Evolutionary conservation across 2,797 vertebrate species (phyloP), one percentile per base, ranked within the genome.

Genomic region (Cyprinella venusta): DNA sequence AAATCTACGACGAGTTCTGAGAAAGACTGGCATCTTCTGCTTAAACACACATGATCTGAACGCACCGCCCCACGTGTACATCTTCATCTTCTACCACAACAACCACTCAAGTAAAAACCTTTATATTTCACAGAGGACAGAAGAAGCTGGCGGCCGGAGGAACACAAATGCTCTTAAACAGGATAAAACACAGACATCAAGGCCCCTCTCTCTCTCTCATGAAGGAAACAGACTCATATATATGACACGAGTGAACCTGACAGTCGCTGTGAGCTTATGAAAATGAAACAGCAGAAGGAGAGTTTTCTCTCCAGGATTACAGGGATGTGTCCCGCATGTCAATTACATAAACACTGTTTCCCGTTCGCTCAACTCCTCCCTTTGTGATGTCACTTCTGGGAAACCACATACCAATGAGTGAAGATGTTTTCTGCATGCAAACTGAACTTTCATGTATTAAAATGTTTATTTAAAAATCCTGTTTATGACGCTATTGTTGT

Each of bases 281-380:
- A 75, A 40, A 81, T 74, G 16, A 75, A 82, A 8, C 33, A 33
- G 63, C 76, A 79, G 61, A 79, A 52, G 12, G 48, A 70, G 45
- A 54, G 42, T 10, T 50, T 79, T 54, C 63, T 67, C 63, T 36
- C 19, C n/a, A 54, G 74, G 81, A 83, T 83, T 83, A 77, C 40
- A 76, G 64, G 30, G 24, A 69, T 15, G 3, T 13, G 4, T 50
- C 61, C 81, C 90, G 91, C 90, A 92, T 88, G 90, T 90, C 89
- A 88, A 87, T 92, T 90, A 92, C 85, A 91, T 89, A 90, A 92
- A 93, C 76, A 88, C 85, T 87, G 84, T 71, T 88, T 90, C 87
- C 86, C 65, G 80, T 50, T 83, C 38, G 42, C 0, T 45, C 13
- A 12, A 48, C 77, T 10, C 36, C 61, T 67, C 24, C 30, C 61